Evolutionary conservation across 30 jellyfish, hydroid and myxozoan species (phyloP).

Genomic region (Aurelia aurita complex sp. Pacific): DNA sequence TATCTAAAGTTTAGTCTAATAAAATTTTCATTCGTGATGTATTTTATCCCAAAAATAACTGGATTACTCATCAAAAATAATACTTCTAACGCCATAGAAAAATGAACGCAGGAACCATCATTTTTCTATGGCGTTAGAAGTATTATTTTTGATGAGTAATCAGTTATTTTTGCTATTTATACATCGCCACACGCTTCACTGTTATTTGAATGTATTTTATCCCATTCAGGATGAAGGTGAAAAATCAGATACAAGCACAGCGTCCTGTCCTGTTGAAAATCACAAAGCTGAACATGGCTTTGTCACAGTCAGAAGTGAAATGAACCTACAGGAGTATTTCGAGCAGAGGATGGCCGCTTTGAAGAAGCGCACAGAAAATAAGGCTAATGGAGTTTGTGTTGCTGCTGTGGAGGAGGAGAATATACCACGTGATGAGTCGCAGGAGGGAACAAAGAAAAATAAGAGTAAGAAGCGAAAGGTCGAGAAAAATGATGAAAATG

Average conservation of each 20-base stretch:
- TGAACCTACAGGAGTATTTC: constrained; percentile 85
- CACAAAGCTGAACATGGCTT: constrained; percentile 53
- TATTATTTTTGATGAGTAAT: too few species aligned
- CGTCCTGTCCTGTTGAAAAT: constrained; percentile 71
- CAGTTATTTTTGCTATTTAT: too few species aligned
- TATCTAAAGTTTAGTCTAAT: too few species aligned
- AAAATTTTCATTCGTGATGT: not conserved
- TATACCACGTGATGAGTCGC: not conserved
- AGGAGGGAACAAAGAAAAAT: constrained; percentile 11
- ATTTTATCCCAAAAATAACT: not conserved
- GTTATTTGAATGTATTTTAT: not conserved
- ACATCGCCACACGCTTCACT: too few species aligned
- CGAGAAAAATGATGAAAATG: not conserved
- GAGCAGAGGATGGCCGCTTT: constrained; percentile 91
- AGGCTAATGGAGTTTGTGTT: not conserved
- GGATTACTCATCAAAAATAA: too few species aligned
- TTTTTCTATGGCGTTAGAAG: too few species aligned
- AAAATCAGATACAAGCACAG: constrained; percentile 80
- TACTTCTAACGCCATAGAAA: too few species aligned
- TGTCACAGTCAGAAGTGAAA: constrained; percentile 76
- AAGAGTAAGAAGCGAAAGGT: constrained; percentile 8
- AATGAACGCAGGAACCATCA: too few species aligned
- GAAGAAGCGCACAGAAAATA: constrained; percentile 14
- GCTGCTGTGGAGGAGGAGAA: constrained; percentile 19
- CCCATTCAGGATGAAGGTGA: constrained; percentile 55